Evolutionary conservation across 1,140 invertebrate species (phyloP).

Genomic region (Neuroterus valhalla): DNA sequence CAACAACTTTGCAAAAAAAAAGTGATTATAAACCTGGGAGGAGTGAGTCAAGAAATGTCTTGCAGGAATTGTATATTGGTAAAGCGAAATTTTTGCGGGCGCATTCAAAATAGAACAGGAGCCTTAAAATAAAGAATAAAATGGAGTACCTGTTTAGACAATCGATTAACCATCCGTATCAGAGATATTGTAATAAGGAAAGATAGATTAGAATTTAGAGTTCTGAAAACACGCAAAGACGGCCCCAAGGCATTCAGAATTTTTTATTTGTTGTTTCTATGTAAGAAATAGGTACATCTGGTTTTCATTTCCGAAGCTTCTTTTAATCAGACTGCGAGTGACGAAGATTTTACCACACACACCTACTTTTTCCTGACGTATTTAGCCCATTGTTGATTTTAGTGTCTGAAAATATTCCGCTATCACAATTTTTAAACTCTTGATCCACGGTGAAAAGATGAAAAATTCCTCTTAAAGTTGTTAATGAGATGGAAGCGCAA

Average conservation of each 20-base stretch:
- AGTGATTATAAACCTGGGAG: too few species aligned
- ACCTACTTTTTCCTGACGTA: not conserved
- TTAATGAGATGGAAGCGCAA: not conserved
- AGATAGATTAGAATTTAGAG: conserved; percentile 19
- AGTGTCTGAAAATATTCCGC: conserved; percentile 14
- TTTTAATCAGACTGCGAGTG: conserved; percentile 25
- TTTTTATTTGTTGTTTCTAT: conserved; percentile 28
- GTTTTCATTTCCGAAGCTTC: conserved; percentile 23
- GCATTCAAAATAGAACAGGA: conserved; percentile 4
- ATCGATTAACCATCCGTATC: conserved; percentile 45
- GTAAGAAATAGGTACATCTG: conserved; percentile 30
- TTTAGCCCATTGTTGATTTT: conserved; percentile 14
- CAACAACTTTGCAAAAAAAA: too few species aligned
- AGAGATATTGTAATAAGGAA: conserved; percentile 35
- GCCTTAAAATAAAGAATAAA: conserved; percentile 25
- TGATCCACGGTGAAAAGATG: not conserved
- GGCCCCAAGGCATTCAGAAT: not conserved
- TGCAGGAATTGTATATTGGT: conserved; percentile 34
- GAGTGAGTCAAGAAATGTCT: not conserved
- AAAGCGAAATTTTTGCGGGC: not conserved
- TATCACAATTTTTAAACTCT: conserved; percentile 12
- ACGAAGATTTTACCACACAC: conserved; percentile 20
- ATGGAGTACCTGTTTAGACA: conserved; percentile 36
- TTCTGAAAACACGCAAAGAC: not conserved
- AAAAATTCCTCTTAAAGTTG: not conserved